These are phyloP conservation scores for Biston stratarius DNA, from an alignment of 2,888 invertebrate species.

Conservation along the genomic window DNA sequence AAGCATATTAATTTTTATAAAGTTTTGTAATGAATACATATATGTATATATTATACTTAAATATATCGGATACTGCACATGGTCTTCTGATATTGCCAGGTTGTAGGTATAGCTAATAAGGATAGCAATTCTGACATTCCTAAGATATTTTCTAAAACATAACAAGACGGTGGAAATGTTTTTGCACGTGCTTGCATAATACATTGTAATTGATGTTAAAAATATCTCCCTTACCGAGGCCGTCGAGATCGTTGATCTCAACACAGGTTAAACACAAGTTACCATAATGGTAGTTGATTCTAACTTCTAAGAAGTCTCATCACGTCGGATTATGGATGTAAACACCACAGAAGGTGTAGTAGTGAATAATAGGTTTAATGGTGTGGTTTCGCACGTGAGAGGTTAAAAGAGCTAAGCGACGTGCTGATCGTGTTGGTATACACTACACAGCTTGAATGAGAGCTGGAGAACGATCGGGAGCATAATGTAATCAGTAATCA, in stretches of 20 bases:
- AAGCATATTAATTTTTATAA: background rate
- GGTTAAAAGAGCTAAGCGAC: background rate
- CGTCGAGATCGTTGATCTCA: conserved; percentile 40
- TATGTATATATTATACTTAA: no score
- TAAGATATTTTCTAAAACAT: conserved; percentile 6
- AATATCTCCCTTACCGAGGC: conserved; percentile 29
- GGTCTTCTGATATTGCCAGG: background rate
- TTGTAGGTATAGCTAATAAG: background rate
- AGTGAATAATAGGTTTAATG: conserved; percentile 14
- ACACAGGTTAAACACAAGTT: conserved; percentile 12
- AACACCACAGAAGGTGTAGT: conserved; percentile 29
- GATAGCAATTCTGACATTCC: conserved; percentile 16
- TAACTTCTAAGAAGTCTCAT: conserved; percentile 29
- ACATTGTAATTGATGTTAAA: conserved; percentile 37
- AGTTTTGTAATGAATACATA: background rate
- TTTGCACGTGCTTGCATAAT: conserved; percentile 32
- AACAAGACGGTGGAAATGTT: conserved; percentile 21
- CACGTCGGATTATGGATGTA: conserved; percentile 40
- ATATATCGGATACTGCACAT: background rate
- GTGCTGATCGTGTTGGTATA: background rate
- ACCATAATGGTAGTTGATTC: conserved; percentile 1
- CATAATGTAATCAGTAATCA: no score
- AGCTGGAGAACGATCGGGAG: background rate
- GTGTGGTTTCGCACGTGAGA: conserved; percentile 22
- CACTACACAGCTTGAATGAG: background rate